Conservation (phyloP, 1,140 invertebrate species). For the Wiebesia pumilae region DNA sequence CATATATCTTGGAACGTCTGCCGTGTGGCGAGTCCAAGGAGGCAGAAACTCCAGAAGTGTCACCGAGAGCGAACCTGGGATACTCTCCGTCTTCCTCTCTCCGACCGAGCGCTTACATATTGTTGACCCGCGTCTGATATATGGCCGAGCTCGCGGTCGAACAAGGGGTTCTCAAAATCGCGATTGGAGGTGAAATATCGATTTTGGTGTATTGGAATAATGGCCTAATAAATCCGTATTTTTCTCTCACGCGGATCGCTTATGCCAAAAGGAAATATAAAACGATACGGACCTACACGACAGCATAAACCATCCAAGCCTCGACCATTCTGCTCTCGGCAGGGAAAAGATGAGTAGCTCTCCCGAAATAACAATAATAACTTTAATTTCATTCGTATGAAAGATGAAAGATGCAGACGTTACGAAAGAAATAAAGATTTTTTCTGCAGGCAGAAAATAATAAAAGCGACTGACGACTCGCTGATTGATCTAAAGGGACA, state of each 20-base stretch:
- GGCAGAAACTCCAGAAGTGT: slow-evolving; percentile 73
- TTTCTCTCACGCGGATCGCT: slow-evolving; percentile 29
- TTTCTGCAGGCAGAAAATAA: not conserved
- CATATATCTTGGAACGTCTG: slow-evolving; percentile 64
- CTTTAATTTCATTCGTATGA: not conserved
- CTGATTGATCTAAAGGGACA: slow-evolving; percentile 16
- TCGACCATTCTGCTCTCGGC: not conserved
- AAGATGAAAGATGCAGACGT: not conserved
- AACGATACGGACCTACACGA: slow-evolving; percentile 11
- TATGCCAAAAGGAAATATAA: slow-evolving; percentile 29
- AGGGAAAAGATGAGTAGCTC: not conserved
- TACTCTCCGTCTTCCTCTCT: slow-evolving; percentile 42
- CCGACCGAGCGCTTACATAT: slow-evolving; percentile 68
- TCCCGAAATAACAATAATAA: slow-evolving; percentile 16
- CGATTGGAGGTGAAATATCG: slow-evolving; percentile 53
- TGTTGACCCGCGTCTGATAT: slow-evolving; percentile 72
- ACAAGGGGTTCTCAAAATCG: slow-evolving; percentile 67
- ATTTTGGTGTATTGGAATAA: slow-evolving; percentile 49
- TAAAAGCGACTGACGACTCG: slow-evolving; percentile 14
- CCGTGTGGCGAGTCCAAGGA: slow-evolving; percentile 64
- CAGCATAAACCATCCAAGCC: slow-evolving; percentile 27
- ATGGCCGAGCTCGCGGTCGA: slow-evolving; percentile 60
- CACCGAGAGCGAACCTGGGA: slow-evolving; percentile 70
- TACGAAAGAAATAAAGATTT: not conserved
- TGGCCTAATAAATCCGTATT: slow-evolving; percentile 50